Evolutionary conservation across 2,797 vertebrate species (phyloP), one percentile per base, ranked within the genome.

Genomic region (Nannoperca australis): DNA sequence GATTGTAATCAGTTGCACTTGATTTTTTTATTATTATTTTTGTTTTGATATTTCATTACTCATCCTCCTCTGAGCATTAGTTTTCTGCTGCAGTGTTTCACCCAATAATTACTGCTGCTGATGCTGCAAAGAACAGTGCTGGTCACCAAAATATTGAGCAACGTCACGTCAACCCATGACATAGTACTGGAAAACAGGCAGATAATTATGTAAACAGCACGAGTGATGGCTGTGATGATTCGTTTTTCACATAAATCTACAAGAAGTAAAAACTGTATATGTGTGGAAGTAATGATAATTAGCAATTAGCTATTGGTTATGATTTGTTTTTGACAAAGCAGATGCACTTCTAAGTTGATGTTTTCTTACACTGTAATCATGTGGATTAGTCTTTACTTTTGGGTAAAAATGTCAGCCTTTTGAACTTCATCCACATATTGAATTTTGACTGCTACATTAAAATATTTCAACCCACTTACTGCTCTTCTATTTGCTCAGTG

Each of bases 31-130:
- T 63, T 69, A 17, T 44, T 44, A 44, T 55, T 32, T 27, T 68
- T 27, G 2, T 69, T 8, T 50, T 44, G 0, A 5, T 59, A 14
- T 40, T 58, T 70, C 27, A 59, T 51, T 34, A 54, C 58, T 67
- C 22, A 60, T 45, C 7, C 7, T 63, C 12, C 24, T 75, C 42
- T 62, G 61, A 66, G 49, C 64, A 49, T 72, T 18, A 34, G 32
- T 32, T 58, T 38, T 68, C 9, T 53, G 2, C 65, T 32, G 53
- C 63, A 75, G 36, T 58, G 17, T 79, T 63, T 70, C 50, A 10
- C 30, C 7, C 27, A 56, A 2, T 72, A 18, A 58, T 56, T 66
- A 58, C n/a, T 30, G 11, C 51, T 75, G 32, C 44, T 38, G 40
- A 15, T 55, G 27, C 30, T 70, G 56, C 51, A 59, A 30, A 61